Conservation (phyloP, 2,888 invertebrate genomes). For the Dasypogon diadema region DNA sequence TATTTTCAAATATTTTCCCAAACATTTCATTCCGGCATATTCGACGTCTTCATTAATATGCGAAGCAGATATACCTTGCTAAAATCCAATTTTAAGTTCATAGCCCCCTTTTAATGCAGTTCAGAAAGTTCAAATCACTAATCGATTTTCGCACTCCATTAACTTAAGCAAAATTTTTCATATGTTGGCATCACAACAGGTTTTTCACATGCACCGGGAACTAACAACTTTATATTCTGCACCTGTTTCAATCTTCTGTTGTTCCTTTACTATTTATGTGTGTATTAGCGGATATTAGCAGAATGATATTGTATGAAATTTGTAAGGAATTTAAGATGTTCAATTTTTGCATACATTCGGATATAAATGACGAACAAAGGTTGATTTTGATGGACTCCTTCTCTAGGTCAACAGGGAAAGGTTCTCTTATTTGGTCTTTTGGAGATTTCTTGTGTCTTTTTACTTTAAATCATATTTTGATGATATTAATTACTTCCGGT, state of each 20-base stretch:
- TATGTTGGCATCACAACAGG: slow-evolving; percentile 33
- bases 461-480: too few species aligned
- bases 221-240: slow-evolving; percentile 13
- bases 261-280: neutral
- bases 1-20: neutral
- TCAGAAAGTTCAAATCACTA: slow-evolving; percentile 31
- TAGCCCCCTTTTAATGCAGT: slow-evolving; percentile 7
- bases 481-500: too few species aligned
- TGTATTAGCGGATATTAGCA: too few species aligned
- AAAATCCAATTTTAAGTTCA: slow-evolving; percentile 18
- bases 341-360: too few species aligned
- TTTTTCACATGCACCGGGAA: slow-evolving; percentile 9
- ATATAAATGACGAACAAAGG: too few species aligned
- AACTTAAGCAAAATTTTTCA: slow-evolving; percentile 40
- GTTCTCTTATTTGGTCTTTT: too few species aligned
- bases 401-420: too few species aligned
- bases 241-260: neutral
- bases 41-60: slow-evolving; percentile 8
- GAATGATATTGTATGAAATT: too few species aligned
- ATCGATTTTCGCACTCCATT: slow-evolving; percentile 47
- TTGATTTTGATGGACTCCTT: too few species aligned
- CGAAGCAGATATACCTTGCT: slow-evolving; percentile 4
- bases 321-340: too few species aligned
- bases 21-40: neutral
- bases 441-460: too few species aligned